Base-by-base conservation (phyloP, 2,113 vertebrate genomes). In the Corythoichthys intestinalis region DNA sequence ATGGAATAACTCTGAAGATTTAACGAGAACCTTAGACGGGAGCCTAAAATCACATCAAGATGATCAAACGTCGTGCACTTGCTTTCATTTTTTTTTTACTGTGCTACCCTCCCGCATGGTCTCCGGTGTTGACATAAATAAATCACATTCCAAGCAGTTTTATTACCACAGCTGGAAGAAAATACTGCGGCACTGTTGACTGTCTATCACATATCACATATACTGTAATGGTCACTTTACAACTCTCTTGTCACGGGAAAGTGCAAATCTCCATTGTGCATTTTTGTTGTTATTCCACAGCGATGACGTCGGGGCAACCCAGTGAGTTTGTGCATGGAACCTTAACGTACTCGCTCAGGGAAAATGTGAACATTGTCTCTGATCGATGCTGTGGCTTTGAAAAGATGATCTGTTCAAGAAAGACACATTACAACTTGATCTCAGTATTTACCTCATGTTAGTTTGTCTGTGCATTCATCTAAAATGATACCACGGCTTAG, bases 381-480 rank as follows among this genome's bases (percentile, higher is more conserved):
- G 87, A 86, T 87, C 53, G 88, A 88, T 62, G 85, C 88, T 85
- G 85, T 85, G 85, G 84, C 68, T 62, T 76, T 35, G 54, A 70
- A 58, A 66, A 54, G 48, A 41, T 17, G 20, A n/a, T 3, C 2
- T 17, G 4, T 50, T 15, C 49, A 28, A 28, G 20, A 1, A 64
- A 11, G 9, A 34, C 62, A 48, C 46, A 1, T 64, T 4, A 13
- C 2, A 46, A 46, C n/a, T 64, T 20, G 54, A 35, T 47, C 44
- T 65, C 46, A 2, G 11, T 49, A 34, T 65, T 63, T 63, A 41
- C 39, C 44, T 63, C 41, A 44, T 11, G 48, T 72, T 78, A 66
- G 14, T 39, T 57, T 57, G 54, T 57, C 0, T 44, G 46, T 81
- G 76, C 77, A 60, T 47, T 47, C 8, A 47, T 53, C 9, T 57